These are phyloP conservation scores for Xiphophorus birchmanni DNA, from an alignment of 2,797 vertebrate species.

Conservation along the genomic window DNA sequence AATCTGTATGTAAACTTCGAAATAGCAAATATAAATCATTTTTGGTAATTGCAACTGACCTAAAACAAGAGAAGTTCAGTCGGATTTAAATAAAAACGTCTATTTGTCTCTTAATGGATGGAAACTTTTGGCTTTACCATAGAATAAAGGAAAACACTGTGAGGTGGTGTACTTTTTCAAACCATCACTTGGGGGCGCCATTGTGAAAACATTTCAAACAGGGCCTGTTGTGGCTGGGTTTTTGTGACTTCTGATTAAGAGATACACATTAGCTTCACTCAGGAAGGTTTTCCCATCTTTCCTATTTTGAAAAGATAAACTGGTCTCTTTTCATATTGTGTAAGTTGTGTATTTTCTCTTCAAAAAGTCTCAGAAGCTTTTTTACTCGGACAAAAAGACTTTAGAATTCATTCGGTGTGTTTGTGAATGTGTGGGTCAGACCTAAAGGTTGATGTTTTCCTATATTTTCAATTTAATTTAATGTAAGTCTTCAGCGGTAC, in stretches of 20 bases:
- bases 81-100: background rate
- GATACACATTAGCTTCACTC: background rate
- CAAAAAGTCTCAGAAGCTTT: background rate
- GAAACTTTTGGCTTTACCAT: background rate
- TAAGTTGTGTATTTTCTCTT: conserved; percentile 2
- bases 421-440: background rate
- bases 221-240: background rate
- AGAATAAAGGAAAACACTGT: background rate
- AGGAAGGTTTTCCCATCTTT: background rate
- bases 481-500: background rate
- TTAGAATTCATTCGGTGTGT: background rate
- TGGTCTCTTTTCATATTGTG: background rate
- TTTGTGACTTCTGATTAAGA: background rate
- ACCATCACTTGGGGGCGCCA: background rate
- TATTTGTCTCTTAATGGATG: background rate
- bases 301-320: background rate
- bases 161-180: background rate
- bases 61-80: background rate
- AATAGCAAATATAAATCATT: background rate
- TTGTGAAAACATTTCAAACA: background rate
- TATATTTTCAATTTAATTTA: background rate
- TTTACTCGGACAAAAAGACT: background rate
- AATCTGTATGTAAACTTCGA: background rate
- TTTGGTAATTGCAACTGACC: background rate
- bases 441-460: background rate